Evolutionary conservation across 30 jellyfish, hydroid and myxozoan species (phyloP).

Genomic region (Aurelia aurita complex sp. Pacific): DNA sequence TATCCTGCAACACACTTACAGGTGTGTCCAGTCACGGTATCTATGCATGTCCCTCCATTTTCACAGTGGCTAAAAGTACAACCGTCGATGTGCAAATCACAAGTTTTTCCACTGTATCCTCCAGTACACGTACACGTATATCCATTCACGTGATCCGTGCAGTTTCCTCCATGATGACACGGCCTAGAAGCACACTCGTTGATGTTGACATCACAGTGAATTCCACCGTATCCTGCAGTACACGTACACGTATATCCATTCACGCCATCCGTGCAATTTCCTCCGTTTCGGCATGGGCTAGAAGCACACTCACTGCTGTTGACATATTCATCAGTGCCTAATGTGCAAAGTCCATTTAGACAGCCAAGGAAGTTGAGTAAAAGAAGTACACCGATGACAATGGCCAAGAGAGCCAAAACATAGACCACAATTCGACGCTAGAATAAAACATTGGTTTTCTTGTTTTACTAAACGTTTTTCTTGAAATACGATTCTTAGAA

Average conservation of each 20-base stretch:
- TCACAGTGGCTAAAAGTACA: slow-evolving; percentile 60
- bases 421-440: too few species aligned
- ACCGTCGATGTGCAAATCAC: slow-evolving; percentile 49
- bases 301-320: background rate
- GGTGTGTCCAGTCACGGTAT: slow-evolving; percentile 23
- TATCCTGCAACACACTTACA: slow-evolving; percentile 3
- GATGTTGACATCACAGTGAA: too few species aligned
- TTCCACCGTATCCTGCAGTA: slow-evolving; percentile 52
- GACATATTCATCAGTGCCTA: too few species aligned
- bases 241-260: slow-evolving; percentile 60
- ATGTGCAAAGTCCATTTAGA: too few species aligned
- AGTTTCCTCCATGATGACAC: slow-evolving; percentile 17
- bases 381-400: too few species aligned
- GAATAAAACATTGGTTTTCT: too few species aligned
- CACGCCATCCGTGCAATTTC: slow-evolving; percentile 52
- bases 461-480: too few species aligned
- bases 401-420: too few species aligned
- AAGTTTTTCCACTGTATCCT: slow-evolving; percentile 62
- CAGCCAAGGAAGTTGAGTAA: too few species aligned
- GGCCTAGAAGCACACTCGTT: too few species aligned
- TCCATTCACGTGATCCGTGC: slow-evolving; percentile 27
- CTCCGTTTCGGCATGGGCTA: slow-evolving; percentile 6
- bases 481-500: too few species aligned
- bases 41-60: slow-evolving; percentile 40
- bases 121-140: slow-evolving; percentile 24